phyloP scores from a whole-genome alignment of 2,113 vertebrate genomes.

The Mohoua ochrocephala region DNA sequence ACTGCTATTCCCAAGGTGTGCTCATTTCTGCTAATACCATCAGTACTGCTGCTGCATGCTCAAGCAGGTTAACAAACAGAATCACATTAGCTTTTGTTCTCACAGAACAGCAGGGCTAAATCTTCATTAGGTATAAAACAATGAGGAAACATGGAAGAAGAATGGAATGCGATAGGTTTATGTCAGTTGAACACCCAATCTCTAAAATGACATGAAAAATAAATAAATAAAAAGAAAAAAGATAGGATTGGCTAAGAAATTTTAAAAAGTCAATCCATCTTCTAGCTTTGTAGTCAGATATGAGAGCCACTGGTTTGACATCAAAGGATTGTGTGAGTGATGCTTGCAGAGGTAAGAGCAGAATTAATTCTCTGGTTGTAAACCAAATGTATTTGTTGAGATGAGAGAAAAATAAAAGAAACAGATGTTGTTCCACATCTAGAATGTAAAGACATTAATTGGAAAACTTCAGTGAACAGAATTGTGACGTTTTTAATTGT shows the following conservation, averaged over 20 bases:
- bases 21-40: slow-evolving; percentile 14
- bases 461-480: not conserved
- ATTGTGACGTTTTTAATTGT: not conserved
- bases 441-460: not conserved
- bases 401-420: not conserved
- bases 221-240: not conserved
- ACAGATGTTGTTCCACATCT: not conserved
- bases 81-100: not conserved
- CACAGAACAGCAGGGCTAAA: not conserved
- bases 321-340: not conserved
- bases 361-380: not conserved
- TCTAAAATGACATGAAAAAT: not conserved
- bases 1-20: slow-evolving; percentile 27
- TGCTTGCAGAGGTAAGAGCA: not conserved
- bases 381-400: not conserved
- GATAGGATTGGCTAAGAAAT: not conserved
- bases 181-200: accelerated
- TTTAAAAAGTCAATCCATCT: not conserved
- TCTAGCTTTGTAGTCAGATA: not conserved
- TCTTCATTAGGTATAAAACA: not conserved
- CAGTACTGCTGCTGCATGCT: not conserved
- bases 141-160: not conserved
- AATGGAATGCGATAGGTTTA: not conserved
- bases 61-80: slow-evolving; percentile 9
- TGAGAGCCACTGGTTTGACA: not conserved